phyloP scores from a whole-genome alignment of 2,888 invertebrate species.

The Romanomermis culicivorax region DNA sequence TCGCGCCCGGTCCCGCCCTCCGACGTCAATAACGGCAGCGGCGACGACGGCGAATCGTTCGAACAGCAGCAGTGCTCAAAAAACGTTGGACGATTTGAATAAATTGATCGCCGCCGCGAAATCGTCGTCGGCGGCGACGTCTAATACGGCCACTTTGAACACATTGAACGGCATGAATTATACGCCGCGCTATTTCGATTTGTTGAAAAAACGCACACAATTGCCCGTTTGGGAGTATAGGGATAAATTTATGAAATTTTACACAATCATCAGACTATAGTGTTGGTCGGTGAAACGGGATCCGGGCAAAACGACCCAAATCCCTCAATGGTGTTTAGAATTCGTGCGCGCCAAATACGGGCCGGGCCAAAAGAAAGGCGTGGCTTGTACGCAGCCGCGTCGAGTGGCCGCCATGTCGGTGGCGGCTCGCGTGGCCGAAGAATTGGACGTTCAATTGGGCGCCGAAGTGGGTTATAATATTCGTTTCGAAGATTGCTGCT shows the following conservation, averaged over 20 bases:
- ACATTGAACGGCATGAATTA: conserved; percentile 59
- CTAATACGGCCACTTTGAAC: conserved; percentile 36
- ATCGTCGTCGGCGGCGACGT: background rate
- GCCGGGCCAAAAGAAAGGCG: conserved; percentile 41
- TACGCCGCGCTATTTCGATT: conserved; percentile 65
- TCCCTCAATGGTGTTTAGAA: conserved; percentile 63
- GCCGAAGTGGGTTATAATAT: conserved; percentile 88
- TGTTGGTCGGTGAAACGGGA: conserved; percentile 82
- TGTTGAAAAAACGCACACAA: conserved; percentile 63
- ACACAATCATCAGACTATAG: conserved; percentile 76
- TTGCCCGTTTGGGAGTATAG: conserved; percentile 96
- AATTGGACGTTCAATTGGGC: conserved; percentile 85
- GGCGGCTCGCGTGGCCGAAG: conserved; percentile 91
- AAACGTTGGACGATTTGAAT: background rate
- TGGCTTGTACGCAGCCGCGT: conserved; percentile 54
- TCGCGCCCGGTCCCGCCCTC: too few species aligned
- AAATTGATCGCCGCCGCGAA: background rate
- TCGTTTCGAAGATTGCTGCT: conserved; percentile 95
- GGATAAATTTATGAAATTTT: conserved; percentile 78
- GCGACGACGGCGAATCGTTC: background rate
- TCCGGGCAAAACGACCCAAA: conserved; percentile 96
- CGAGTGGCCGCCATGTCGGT: conserved; percentile 98
- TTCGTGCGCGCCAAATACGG: conserved; percentile 23
- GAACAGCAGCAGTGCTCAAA: too few species aligned
- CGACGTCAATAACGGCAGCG: background rate